These are phyloP conservation scores for Marmota monax DNA, from an alignment of 2,113 vertebrate species.

Conservation along the genomic window DNA sequence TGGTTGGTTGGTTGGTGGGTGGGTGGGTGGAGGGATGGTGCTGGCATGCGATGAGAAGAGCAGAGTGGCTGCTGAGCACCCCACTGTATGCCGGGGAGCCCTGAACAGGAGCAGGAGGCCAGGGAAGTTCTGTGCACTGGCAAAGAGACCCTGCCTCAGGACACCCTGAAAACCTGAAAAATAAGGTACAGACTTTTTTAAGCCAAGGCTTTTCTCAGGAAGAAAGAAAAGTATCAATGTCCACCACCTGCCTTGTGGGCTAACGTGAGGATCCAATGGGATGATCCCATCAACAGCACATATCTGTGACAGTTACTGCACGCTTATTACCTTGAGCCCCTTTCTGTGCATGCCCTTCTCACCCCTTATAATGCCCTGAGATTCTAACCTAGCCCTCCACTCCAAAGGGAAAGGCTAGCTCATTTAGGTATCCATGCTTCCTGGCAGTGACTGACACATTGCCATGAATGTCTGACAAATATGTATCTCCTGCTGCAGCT, in stretches of 20 bases:
- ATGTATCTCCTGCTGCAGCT: background rate
- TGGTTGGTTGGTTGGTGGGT: too few species aligned
- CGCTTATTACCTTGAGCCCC: background rate
- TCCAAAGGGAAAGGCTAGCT: background rate
- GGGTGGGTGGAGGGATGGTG: too few species aligned
- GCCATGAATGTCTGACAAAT: accelerated
- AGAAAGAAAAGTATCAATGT: accelerated
- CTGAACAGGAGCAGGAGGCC: background rate
- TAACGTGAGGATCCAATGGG: background rate
- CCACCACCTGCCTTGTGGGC: background rate
- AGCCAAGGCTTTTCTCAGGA: background rate
- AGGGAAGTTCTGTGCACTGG: background rate
- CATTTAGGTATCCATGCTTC: accelerated
- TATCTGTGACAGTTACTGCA: too few species aligned
- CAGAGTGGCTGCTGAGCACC: background rate
- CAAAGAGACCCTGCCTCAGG: background rate
- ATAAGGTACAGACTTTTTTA: background rate
- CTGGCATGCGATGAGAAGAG: background rate
- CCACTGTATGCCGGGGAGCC: accelerated
- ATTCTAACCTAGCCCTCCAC: background rate
- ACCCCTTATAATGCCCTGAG: background rate
- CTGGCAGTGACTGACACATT: background rate
- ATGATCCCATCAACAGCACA: too few species aligned
- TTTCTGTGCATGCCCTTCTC: background rate
- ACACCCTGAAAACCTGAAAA: background rate